These are phyloP conservation scores for Cariama cristata DNA, from an alignment of 2,113 vertebrate genomes.

Conservation along the genomic window DNA sequence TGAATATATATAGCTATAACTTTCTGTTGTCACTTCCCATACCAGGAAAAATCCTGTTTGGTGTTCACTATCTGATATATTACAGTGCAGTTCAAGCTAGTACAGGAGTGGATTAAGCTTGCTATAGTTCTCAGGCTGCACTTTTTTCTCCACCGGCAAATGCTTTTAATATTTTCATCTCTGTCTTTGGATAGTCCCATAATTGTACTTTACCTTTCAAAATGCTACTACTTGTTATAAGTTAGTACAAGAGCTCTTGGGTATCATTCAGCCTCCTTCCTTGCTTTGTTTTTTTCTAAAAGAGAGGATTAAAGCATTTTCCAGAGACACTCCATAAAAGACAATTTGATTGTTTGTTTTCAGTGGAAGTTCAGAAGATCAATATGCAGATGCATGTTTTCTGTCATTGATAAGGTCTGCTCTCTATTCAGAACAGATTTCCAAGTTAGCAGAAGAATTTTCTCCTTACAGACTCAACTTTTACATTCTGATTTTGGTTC, in stretches of 20 bases:
- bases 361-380: not conserved
- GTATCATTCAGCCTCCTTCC: not conserved
- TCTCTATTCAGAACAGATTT: not conserved
- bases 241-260: not conserved
- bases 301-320: not conserved
- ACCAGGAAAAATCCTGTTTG: not conserved
- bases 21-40: not conserved
- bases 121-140: not conserved
- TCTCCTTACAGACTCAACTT: not conserved
- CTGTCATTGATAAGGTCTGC: not conserved
- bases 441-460: not conserved
- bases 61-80: not conserved
- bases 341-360: not conserved
- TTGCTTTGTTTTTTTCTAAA: not conserved
- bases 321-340: not conserved
- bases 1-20: not conserved
- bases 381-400: not conserved
- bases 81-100: not conserved
- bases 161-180: not conserved
- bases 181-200: not conserved
- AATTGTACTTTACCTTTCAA: not conserved
- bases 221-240: not conserved
- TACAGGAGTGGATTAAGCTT: not conserved
- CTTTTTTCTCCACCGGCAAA: not conserved
- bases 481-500: not conserved